Evolutionary conservation across 2,797 vertebrate genomes (phyloP), one percentile per base, ranked within the genome.

Genomic region (Eospalax fontanierii): DNA sequence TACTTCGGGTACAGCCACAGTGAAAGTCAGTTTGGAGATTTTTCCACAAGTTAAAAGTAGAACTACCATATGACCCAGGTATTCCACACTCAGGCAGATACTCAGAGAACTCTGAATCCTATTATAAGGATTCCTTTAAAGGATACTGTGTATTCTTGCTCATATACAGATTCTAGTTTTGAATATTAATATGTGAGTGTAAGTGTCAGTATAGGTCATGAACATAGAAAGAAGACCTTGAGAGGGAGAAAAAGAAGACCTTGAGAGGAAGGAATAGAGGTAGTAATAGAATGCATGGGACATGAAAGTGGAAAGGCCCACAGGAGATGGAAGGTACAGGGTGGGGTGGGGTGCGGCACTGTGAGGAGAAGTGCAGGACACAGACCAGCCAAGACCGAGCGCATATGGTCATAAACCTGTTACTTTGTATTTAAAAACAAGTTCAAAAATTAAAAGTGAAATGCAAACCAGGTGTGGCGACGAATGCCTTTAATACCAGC

Each of bases 351-450:
- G 21, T 16, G n/a, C 21, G 15, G 6, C 24, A 8, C 18, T 24
- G 66, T 18, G 22, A 22, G 15, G 46, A 71, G 26, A 21, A 54
- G 65, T 61, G 35, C 8, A 40, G 10, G 5, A 9, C 8, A 59
- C 30, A 10, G 68, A 59, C 21, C 84, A 86, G 21, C 84, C n/a
- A 40, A 71, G 35, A 7, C 22, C 14, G 35, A 57, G 66, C 6
- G 12, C 28, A 14, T 38, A 38, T 71, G 33, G 38, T 35, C 50
- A 65, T 26, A 46, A 66, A 21, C 61, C 28, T 30, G 22, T 83
- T 83, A 66, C 38, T 66, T 46, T 46, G 65, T 57, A 71, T 71
- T 85, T 28, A 71, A 84, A 78, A 71, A 70, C 46, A 71, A 85
- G 54, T 71, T 54, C 57, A 54, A 54, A 85, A 85, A 35, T 57